Base-by-base conservation (phyloP, 1,140 invertebrate species). In the Zaprionus lachaisei region DNA sequence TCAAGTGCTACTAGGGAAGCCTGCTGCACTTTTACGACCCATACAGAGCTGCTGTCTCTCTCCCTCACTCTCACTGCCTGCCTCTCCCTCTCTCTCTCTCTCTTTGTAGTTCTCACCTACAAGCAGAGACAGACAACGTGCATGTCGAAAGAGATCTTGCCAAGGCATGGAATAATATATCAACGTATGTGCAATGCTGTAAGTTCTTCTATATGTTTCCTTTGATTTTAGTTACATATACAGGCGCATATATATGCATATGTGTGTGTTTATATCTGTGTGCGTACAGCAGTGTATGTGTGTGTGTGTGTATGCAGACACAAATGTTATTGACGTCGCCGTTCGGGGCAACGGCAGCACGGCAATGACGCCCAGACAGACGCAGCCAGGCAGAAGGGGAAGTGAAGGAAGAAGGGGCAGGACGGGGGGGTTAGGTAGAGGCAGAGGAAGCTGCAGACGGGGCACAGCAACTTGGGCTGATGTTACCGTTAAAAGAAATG, bases 401-500 rank as follows among this genome's bases (percentile, higher is more conserved):
- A 17, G 57, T 34, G 34, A 41, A 31, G 28, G 28, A 31, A 31
- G 31, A 11, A 34, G 31, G 9, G 31, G 9, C 31, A 31, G 9
- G 3, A 11, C 2, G 4, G 9, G 31, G 1, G 28, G 28, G 7
- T 31, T 2, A 31, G 28, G 28, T 31, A 34, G 28, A 31, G 31
- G 31, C 31, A 34, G 63, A 58, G 69, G 54, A 41, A 65, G 14
- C 34, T 49, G 49, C n/a, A 47, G 20, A 37, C 63, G 9, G 49
- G 28, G 49, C 31, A 49, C 14, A 26, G 49, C 49, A 51, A 58
- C 68, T 54, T 31, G 62, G 65, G 68, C 71, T 80, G 83, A 84
- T 89, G 85, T 79, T 89, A 89, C 84, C 84, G 84, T 89, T 89
- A 89, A 89, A 90, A 89, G 84, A 89, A 89, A 89, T 90, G 84